Conservation (phyloP, 2,888 invertebrate genomes). For the Tricholauxania praeusta region DNA sequence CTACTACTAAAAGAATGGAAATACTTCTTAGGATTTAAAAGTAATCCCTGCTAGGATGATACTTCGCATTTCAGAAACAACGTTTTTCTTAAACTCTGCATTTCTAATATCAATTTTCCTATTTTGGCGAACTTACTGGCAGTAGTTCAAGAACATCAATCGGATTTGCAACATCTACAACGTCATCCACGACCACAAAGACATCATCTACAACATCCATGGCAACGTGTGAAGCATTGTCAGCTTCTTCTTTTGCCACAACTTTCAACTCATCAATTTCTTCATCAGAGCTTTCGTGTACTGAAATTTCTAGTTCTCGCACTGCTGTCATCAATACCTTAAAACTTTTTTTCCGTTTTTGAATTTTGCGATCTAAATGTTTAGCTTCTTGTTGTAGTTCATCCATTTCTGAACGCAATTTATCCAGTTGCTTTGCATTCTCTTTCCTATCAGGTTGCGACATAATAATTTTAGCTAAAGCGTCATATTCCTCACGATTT, state of each 20-base stretch:
- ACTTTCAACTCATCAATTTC: constrained; percentile 63
- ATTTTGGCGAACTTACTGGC: constrained; percentile 42
- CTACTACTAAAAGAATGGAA: too few relatives aligned
- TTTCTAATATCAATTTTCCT: constrained; percentile 37
- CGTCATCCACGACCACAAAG: constrained; percentile 36
- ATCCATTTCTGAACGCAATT: constrained; percentile 79
- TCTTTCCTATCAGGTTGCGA: constrained; percentile 89
- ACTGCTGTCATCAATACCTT: constrained; percentile 89
- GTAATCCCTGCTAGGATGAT: too few relatives aligned
- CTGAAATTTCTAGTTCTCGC: constrained; percentile 82
- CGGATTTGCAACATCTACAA: constrained; percentile 52
- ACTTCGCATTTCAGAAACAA: too few relatives aligned
- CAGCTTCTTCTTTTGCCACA: constrained; percentile 34
- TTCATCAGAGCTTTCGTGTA: constrained; percentile 77
- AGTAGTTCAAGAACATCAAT: constrained; percentile 51
- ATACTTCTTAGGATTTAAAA: too few relatives aligned
- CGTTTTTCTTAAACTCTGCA: too few relatives aligned
- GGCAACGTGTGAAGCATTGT: constrained; percentile 24
- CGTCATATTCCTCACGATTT: constrained; percentile 92
- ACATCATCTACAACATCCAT: constrained; percentile 23
- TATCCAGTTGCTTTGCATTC: constrained; percentile 76
- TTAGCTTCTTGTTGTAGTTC: constrained; percentile 78
- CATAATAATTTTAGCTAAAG: constrained; percentile 88
- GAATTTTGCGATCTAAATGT: constrained; percentile 80
- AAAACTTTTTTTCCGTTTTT: constrained; percentile 88